Evolutionary conservation across 2,113 vertebrate species (phyloP), one percentile per base, ranked within the genome.

Genomic region (Chascanopsetta lugubris): DNA sequence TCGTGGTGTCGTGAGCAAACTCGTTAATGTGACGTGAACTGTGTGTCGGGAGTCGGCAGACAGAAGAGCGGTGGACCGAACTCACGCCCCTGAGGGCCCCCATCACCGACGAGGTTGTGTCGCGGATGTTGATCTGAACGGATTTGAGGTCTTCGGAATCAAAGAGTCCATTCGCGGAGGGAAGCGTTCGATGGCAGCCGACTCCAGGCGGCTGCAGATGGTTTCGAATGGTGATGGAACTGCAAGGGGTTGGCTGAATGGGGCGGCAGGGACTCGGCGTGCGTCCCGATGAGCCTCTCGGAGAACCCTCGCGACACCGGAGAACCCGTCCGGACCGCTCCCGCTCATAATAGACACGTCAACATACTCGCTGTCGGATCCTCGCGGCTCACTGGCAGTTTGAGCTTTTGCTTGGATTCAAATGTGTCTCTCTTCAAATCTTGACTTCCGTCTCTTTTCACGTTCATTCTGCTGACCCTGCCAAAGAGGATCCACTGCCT

Each of bases 381-480:
- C 68, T 11, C 24, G 40, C 72, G 50, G 56, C 71, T 77, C 48
- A n/a, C 17, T 20, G 42, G 58, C 68, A 68, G 70, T 65, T 80
- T 61, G 83, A 68, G 77, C 70, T 72, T 20, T 65, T 47, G 56
- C 47, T 24, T 69, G 36, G 47, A 69, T 75, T 69, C 57, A 60
- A 20, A 5, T 8, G 10, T 71, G 65, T 70, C 66, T 64, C 68
- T 55, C 53, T 74, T 76, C 46, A 72, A 76, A 72, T 5, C 72
- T 80, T 87, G 67, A 89, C 79, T 88, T 89, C 88, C 84, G 67
- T 68, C 62, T 84, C 68, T 69, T 86, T 82, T 84, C 59, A 73
- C 40, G 59, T 69, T 80, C 38, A 72, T 58, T 77, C 38, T n/a
- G 58, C 77, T 78, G 66, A 82, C 79, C 66, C 68, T 78, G 83